phyloP scores from a whole-genome alignment of 2,888 invertebrate species.

The Hydriomena furcata region DNA sequence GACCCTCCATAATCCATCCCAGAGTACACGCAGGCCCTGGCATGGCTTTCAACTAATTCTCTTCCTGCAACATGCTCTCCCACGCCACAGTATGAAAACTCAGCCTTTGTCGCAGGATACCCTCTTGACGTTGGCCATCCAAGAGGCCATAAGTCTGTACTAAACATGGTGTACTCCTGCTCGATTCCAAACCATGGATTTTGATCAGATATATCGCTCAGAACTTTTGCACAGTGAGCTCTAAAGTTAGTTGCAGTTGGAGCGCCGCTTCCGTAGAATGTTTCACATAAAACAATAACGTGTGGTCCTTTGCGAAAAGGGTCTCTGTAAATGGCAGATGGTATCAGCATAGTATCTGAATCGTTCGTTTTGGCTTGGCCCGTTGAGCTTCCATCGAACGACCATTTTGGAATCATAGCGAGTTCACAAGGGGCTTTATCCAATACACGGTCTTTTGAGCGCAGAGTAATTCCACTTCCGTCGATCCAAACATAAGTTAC shows the following conservation, averaged over 20 bases:
- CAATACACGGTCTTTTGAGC: slow-evolving; percentile 87
- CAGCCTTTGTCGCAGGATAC: slow-evolving; percentile 91
- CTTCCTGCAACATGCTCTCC: slow-evolving; percentile 97
- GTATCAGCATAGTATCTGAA: slow-evolving; percentile 94
- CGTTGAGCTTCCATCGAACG: slow-evolving; percentile 97
- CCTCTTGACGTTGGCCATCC: slow-evolving; percentile 97
- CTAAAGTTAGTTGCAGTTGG: slow-evolving; percentile 90
- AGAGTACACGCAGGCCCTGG: slow-evolving; percentile 92
- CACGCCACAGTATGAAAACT: slow-evolving; percentile 94
- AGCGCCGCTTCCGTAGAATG: slow-evolving; percentile 88
- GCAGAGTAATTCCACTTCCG: slow-evolving; percentile 88
- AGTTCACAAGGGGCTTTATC: slow-evolving; percentile 83
- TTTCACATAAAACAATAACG: slow-evolving; percentile 94
- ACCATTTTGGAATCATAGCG: slow-evolving; percentile 89
- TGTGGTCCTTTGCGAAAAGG: slow-evolving; percentile 95
- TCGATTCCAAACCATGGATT: slow-evolving; percentile 96
- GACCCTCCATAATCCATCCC: slow-evolving; percentile 95
- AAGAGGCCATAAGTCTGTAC: slow-evolving; percentile 91
- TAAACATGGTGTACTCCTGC: slow-evolving; percentile 94
- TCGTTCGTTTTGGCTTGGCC: slow-evolving; percentile 92
- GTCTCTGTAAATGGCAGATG: slow-evolving; percentile 94
- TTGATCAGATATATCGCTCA: slow-evolving; percentile 79
- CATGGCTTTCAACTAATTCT: slow-evolving; percentile 96
- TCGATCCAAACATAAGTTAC: slow-evolving; percentile 92
- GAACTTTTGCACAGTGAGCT: slow-evolving; percentile 84